Evolutionary conservation across 2,888 invertebrate genomes (phyloP), one percentile per base, ranked within the genome.

Genomic region (Thymelicus sylvestris): DNA sequence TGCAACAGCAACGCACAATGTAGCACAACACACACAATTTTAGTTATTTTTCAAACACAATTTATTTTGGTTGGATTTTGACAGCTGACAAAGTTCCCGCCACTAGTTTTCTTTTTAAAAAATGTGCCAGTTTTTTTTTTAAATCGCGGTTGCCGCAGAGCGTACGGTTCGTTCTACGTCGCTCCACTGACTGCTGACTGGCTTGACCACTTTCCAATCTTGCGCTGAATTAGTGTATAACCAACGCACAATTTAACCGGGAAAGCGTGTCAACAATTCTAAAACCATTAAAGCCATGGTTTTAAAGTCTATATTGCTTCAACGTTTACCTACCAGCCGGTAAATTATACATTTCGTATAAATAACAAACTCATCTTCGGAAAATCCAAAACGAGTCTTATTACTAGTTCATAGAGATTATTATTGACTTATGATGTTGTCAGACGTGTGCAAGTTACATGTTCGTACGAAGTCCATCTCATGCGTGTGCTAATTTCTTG

Each of bases 161-260:
- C 87, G 84, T 74, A 82, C 83, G 78, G 72, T 73, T 76, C 76
- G 78, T 71, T 67, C 74, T 76, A 79, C 76, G 74, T 77, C 82
- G 80, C 79, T 75, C 67, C 74, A 79, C 79, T 79, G 79, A 88
- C 89, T 86, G 73, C 79, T 79, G 79, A 88, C 89, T 86, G 73
- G 74, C 76, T 75, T 82, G 85, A 83, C 85, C 84, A 89, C 89
- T 89, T 89, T 89, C 88, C 79, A 89, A 89, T 88, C 86, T 86
- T 80, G 78, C 80, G 79, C 78, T 74, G 80, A 74, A 74, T 76
- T 76, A 74, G 74, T 73, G 66, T 73, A 75, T 73, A 76, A 75
- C 75, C 73, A 75, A 59, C 69, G 59, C 71, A 72, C 74, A 69
- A 73, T 60, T 57, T 72, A 59, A 52, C 63, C 47, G 66, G 59